phyloP scores from a whole-genome alignment of 2,797 vertebrate species.

The Oryzias dopingdopingensis region DNA sequence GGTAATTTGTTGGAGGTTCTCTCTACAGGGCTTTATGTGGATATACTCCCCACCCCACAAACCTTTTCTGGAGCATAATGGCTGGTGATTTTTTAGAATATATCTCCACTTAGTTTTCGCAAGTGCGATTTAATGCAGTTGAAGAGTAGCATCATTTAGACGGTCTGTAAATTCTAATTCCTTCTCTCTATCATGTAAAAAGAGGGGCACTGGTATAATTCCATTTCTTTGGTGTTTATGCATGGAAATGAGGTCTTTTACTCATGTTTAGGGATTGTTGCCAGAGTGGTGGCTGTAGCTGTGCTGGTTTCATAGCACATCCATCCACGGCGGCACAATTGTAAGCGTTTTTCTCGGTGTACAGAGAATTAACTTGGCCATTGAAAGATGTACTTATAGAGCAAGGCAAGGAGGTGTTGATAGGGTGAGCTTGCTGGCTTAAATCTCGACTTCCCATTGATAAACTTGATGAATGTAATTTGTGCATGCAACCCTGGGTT shows the following conservation, averaged over 20 bases:
- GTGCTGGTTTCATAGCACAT: slow-evolving; percentile 64
- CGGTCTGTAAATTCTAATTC: slow-evolving; percentile 52
- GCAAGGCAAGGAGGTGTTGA: slow-evolving; percentile 49
- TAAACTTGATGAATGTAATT: slow-evolving; percentile 79
- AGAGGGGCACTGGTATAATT: slow-evolving; percentile 45
- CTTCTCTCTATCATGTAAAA: slow-evolving; percentile 56
- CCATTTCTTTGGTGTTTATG: slow-evolving; percentile 51
- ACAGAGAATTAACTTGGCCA: slow-evolving; percentile 66
- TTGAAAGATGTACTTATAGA: slow-evolving; percentile 66
- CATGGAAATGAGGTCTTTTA: slow-evolving; percentile 61
- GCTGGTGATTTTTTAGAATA: slow-evolving; percentile 94
- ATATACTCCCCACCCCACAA: slow-evolving; percentile 72
- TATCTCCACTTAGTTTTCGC: slow-evolving; percentile 61
- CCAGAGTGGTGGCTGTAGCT: slow-evolving; percentile 39
- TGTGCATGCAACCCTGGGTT: slow-evolving; percentile 67
- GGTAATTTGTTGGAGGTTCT: slow-evolving; percentile 98
- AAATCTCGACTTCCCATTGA: slow-evolving; percentile 73
- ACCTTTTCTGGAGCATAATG: slow-evolving; percentile 89
- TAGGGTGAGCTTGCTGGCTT: slow-evolving; percentile 67
- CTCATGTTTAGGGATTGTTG: slow-evolving; percentile 63
- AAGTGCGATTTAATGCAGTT: slow-evolving; percentile 73
- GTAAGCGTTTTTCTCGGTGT: slow-evolving; percentile 49
- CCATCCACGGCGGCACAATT: slow-evolving; percentile 60
- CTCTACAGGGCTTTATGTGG: slow-evolving; percentile 94
- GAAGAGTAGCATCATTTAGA: slow-evolving; percentile 70